A percentile compares a stretch with the other conserved stretches of the same genome.
Conservation (phyloP, 2,113 vertebrate genomes). For the Prunella fulvescens region DNA sequence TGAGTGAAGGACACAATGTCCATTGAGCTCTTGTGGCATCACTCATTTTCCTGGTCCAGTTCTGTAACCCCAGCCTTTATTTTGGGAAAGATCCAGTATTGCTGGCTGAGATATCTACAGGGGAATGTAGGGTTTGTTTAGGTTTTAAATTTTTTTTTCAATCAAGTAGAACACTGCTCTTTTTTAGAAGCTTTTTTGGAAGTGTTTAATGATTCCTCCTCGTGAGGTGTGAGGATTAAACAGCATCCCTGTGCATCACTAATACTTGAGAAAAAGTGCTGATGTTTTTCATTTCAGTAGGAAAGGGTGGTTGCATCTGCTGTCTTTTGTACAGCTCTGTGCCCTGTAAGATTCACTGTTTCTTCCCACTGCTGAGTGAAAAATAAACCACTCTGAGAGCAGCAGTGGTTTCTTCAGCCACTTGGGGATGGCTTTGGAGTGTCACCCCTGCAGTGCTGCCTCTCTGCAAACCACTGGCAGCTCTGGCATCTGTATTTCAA, state of each 20-base stretch:
- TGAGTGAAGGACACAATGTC: background rate
- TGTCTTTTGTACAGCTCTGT: background rate
- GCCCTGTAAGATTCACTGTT: background rate
- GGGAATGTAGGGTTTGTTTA: background rate
- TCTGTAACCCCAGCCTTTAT: background rate
- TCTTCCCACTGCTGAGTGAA: background rate
- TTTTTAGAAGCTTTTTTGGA: background rate
- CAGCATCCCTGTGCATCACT: background rate
- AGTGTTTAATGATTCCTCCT: background rate
- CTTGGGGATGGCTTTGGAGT: background rate
- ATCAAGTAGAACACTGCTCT: background rate
- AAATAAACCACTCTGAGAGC: background rate
- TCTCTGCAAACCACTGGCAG: background rate
- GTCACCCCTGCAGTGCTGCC: background rate
- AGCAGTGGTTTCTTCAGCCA: background rate
- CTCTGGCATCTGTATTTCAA: background rate
- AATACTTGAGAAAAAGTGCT: background rate
- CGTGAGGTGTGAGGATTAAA: background rate
- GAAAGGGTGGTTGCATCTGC: background rate
- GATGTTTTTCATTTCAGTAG: background rate
- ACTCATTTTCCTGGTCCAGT: background rate
- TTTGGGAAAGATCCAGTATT: background rate
- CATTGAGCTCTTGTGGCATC: background rate
- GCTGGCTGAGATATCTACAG: background rate
- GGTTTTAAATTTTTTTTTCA: background rate